Evolutionary conservation across 2,888 invertebrate species (phyloP).

Genomic region (Gymnocheta viridis): DNA sequence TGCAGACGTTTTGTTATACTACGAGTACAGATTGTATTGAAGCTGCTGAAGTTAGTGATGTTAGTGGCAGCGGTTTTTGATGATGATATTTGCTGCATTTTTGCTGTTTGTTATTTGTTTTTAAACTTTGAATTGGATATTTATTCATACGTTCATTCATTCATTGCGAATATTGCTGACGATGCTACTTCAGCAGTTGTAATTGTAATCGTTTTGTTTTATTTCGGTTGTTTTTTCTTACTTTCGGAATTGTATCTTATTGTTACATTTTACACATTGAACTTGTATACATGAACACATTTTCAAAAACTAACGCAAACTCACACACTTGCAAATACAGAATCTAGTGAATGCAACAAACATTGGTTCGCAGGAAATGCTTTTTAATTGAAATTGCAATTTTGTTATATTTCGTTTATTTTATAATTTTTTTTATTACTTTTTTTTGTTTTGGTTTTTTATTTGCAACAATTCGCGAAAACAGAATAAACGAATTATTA

Average conservation of each 20-base stretch:
- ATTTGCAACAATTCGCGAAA: conserved; percentile 5
- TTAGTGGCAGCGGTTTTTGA: conserved; percentile 40
- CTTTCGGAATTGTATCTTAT: conserved; percentile 45
- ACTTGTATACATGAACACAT: conserved; percentile 8
- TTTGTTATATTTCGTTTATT: conserved; percentile 54
- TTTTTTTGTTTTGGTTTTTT: conserved; percentile 13
- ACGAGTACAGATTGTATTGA: background rate
- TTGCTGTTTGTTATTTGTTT: conserved; percentile 45
- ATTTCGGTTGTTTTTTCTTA: background rate
- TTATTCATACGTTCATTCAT: conserved; percentile 35
- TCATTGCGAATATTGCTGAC: conserved; percentile 50
- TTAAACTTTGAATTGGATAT: conserved; percentile 37
- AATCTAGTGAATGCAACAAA: conserved; percentile 28
- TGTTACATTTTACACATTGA: conserved; percentile 45
- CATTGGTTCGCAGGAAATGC: conserved; percentile 46
- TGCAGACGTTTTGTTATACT: conserved; percentile 31
- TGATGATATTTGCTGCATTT: conserved; percentile 44
- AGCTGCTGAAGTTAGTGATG: background rate
- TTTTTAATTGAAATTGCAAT: conserved; percentile 72
- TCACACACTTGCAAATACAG: background rate
- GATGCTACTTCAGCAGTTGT: conserved; percentile 38
- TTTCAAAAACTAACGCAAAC: conserved; percentile 29
- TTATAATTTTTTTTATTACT: conserved; percentile 3
- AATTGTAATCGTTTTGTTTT: conserved; percentile 22
- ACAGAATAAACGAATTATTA: conserved; percentile 14